Conservation (phyloP, 1,140 invertebrate species). For the Meteorus sp. region DNA sequence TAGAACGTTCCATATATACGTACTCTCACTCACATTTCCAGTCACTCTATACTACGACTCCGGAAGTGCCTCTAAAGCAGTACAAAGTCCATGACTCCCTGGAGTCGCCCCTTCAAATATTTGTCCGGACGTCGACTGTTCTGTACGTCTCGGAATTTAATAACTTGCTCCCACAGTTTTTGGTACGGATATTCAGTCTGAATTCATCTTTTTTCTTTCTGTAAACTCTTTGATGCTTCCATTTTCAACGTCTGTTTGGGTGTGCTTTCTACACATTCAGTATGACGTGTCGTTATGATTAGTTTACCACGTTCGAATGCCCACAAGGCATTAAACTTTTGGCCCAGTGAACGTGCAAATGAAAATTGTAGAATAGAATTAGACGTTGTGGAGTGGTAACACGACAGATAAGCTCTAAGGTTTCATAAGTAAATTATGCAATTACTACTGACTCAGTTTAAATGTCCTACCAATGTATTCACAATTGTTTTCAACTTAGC, state of each 20-base stretch:
- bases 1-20: neutral
- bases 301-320: too few species aligned
- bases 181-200: neutral
- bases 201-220: too few species aligned
- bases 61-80: neutral
- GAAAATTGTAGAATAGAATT: slow-evolving; percentile 1
- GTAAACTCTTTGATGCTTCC: too few species aligned
- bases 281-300: too few species aligned
- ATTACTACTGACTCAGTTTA: slow-evolving; percentile 1
- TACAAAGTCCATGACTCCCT: slow-evolving; percentile 5
- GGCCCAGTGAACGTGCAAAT: slow-evolving; percentile 37
- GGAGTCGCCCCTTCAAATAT: slow-evolving; percentile 7
- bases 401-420: too few species aligned
- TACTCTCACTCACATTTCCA: neutral
- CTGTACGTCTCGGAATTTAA: neutral
- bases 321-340: too few species aligned
- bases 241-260: too few species aligned
- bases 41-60: neutral
- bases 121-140: neutral
- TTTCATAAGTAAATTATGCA: neutral
- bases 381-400: too few species aligned
- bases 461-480: too few species aligned
- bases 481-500: too few species aligned
- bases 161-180: neutral
- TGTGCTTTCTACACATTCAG: too few species aligned